Conservation (phyloP, 2,888 invertebrate genomes). For the Scaptomyza flava region DNA sequence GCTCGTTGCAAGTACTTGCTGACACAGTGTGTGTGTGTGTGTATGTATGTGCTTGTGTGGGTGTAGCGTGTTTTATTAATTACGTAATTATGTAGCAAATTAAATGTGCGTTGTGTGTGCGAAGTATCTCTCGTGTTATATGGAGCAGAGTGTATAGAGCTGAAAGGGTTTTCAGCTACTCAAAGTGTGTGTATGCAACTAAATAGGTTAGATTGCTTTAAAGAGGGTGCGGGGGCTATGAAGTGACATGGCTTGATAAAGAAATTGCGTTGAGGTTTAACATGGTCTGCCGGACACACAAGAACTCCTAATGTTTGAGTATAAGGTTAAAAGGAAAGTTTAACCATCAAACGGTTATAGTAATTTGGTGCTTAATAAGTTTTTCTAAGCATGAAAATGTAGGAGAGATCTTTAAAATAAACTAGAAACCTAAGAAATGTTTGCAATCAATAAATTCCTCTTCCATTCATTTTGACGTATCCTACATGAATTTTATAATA, state of each 20-base stretch:
- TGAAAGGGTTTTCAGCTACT: constrained; percentile 53
- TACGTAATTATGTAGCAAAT: constrained; percentile 73
- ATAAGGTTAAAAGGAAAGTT: constrained; percentile 18
- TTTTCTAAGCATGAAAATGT: neutral
- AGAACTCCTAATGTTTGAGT: constrained; percentile 6
- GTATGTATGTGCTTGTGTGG: constrained; percentile 13
- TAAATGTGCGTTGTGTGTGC: constrained; percentile 58
- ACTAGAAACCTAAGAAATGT: neutral
- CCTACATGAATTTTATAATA: constrained; percentile 5
- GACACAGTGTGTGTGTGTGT: constrained; percentile 7
- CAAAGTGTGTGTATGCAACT: constrained; percentile 44
- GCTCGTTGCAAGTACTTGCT: neutral
- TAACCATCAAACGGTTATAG: constrained; percentile 26
- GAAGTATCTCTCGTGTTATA: constrained; percentile 40
- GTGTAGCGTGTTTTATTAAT: constrained; percentile 66
- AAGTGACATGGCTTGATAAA: constrained; percentile 32
- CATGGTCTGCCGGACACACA: constrained; percentile 24
- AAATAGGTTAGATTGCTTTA: constrained; percentile 61
- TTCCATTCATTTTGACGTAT: neutral
- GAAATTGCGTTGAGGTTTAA: constrained; percentile 16
- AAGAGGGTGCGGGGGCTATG: constrained; percentile 14
- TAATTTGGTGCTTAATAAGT: constrained; percentile 2
- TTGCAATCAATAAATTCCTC: too few relatives aligned
- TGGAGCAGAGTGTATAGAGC: constrained; percentile 32
- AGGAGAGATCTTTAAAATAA: constrained; percentile 6